A percentile compares a stretch with the other conserved stretches of the same genome.
Conservation (phyloP, 37 sponge, comb jelly and placozoan genomes). For the Axinella damicornis region DNA sequence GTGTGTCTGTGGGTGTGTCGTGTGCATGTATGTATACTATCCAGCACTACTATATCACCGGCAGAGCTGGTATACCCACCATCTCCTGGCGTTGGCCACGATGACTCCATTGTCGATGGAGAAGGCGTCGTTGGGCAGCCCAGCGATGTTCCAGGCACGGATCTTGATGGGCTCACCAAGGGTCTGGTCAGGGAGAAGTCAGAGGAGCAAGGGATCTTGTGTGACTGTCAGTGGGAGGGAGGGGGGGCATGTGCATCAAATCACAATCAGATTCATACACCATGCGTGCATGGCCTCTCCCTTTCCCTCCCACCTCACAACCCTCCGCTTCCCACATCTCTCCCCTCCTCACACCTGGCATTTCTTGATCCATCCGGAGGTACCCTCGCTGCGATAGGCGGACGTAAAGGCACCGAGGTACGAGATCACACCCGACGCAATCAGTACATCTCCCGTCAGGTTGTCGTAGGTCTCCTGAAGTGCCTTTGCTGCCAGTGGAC, state of each 20-base stretch:
- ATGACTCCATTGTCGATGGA: conserved; percentile 98
- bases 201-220: conserved; percentile 80
- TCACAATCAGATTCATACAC: no score
- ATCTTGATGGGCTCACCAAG: conserved; percentile 99
- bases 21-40: no score
- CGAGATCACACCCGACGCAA: conserved; percentile 96
- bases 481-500: conserved; percentile 84
- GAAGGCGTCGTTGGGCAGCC: conserved; percentile 95
- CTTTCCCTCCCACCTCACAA: not conserved
- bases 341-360: conserved; percentile 85
- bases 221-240: conserved; percentile 40
- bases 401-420: conserved; percentile 99
- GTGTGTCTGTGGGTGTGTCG: no score
- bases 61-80: conserved; percentile 76
- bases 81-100: conserved; percentile 95
- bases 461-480: conserved; percentile 95
- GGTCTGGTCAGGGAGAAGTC: conserved; percentile 92
- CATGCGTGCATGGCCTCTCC: not conserved
- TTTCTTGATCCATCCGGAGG: conserved; percentile 81
- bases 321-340: no score
- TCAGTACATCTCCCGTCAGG: conserved; percentile 96
- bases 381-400: conserved; percentile 67
- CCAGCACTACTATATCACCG: no score
- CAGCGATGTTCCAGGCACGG: conserved; percentile 98
- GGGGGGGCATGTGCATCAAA: not conserved